Percentiles rank a stretch among this genome's conserved stretches.
These are phyloP conservation scores for Paguma larvata DNA, from an alignment of 2,797 vertebrate genomes.

Conservation along the genomic window DNA sequence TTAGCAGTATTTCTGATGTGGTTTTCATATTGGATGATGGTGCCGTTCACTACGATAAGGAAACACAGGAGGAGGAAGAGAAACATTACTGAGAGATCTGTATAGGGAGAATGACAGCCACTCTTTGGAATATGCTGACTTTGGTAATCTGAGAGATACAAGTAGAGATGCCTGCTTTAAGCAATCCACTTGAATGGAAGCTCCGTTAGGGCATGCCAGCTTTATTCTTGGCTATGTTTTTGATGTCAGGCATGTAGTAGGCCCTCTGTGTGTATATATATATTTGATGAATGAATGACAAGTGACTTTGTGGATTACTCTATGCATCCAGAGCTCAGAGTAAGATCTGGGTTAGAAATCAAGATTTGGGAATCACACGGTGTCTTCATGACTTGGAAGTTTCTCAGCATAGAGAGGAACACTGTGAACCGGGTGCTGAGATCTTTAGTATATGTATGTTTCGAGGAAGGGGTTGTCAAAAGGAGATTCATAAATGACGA, in stretches of 20 bases:
- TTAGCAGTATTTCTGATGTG: conserved; percentile 1
- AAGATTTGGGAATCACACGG: not conserved
- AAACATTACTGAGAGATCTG: not conserved
- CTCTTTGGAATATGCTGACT: conserved; percentile 1
- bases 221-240: conserved; percentile 37
- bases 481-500: not conserved
- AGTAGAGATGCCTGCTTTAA: not conserved
- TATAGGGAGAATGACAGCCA: not conserved
- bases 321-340: not conserved
- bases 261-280: not conserved
- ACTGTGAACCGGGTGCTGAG: not conserved
- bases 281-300: conserved; percentile 16
- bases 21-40: conserved; percentile 11
- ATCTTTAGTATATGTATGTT: not conserved
- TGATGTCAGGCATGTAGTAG: not conserved
- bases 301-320: conserved; percentile 23
- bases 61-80: not conserved
- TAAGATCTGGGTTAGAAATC: conserved; percentile 13
- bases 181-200: not conserved
- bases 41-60: not conserved
- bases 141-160: not conserved
- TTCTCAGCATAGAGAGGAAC: conserved; percentile 6
- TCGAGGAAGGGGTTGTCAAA: not conserved
- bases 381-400: not conserved
- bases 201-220: not conserved